phyloP scores from a whole-genome alignment of 1,140 invertebrate species.

The Drosophila murphyi region DNA sequence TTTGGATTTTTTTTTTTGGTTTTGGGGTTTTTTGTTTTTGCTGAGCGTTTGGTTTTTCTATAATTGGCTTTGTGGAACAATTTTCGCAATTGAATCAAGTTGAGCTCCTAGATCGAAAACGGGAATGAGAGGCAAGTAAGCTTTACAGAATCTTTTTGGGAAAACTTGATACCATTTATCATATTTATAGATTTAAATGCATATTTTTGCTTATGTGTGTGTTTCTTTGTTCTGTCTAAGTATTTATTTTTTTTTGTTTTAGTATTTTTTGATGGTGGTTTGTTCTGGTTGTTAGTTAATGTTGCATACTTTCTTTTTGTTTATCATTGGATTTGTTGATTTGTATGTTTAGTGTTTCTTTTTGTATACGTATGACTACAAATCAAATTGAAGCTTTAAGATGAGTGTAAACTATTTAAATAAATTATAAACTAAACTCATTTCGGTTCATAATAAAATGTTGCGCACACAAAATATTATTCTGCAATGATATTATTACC shows the following conservation, averaged over 20 bases:
- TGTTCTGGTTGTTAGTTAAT: constrained; percentile 80
- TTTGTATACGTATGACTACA: constrained; percentile 65
- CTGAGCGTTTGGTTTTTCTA: constrained; percentile 46
- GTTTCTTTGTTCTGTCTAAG: constrained; percentile 39
- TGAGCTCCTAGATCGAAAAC: constrained; percentile 85
- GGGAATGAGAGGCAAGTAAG: constrained; percentile 85
- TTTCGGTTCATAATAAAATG: constrained; percentile 45
- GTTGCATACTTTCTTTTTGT: constrained; percentile 82
- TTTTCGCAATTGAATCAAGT: constrained; percentile 84
- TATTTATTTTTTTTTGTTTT: constrained; percentile 45
- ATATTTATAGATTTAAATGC: constrained; percentile 54
- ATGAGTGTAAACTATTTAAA: constrained; percentile 27
- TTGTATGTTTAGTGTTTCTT: constrained; percentile 53
- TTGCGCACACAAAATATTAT: constrained; percentile 56
- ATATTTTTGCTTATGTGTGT: constrained; percentile 35
- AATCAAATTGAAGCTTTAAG: constrained; percentile 59
- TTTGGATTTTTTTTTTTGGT: constrained; percentile 23
- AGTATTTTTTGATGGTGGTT: constrained; percentile 67
- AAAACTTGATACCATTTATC: constrained; percentile 84
- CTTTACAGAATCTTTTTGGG: constrained; percentile 84
- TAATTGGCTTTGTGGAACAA: constrained; percentile 79
- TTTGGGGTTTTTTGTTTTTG: constrained; percentile 26
- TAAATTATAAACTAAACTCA: constrained; percentile 27
- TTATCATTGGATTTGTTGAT: constrained; percentile 72
- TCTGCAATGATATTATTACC: neutral